phyloP scores from a whole-genome alignment of 2,888 invertebrate genomes.

The Achlya flavicornis region DNA sequence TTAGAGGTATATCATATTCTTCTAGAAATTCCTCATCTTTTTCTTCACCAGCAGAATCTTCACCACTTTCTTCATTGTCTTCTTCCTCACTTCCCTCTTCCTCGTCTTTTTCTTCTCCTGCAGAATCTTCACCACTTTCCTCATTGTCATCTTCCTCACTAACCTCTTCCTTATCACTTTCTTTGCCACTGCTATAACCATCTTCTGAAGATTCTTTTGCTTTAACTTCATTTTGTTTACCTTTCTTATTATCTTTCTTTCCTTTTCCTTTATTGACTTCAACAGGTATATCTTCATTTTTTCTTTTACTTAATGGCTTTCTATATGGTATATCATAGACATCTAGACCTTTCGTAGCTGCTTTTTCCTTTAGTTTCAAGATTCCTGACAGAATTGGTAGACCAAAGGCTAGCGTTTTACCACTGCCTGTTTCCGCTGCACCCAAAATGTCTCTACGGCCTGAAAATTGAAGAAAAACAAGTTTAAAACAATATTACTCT shows the following conservation, averaged over 20 bases:
- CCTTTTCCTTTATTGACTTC: conserved; percentile 22
- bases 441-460: conserved; percentile 95
- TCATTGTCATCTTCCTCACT: conserved; percentile 24
- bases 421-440: conserved; percentile 99
- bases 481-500: no score
- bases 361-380: conserved; percentile 85
- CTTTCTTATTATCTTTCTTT: conserved; percentile 29
- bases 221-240: conserved; percentile 37
- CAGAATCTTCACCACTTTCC: conserved; percentile 19
- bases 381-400: conserved; percentile 96
- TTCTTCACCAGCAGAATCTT: conserved; percentile 29
- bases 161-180: conserved; percentile 30
- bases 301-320: conserved; percentile 58
- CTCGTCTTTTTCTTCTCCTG: conserved; percentile 44
- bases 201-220: conserved; percentile 69
- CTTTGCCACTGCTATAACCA: conserved; percentile 67
- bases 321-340: conserved; percentile 72
- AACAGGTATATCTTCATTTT: conserved; percentile 19
- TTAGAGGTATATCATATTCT: conserved; percentile 68
- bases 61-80: conserved; percentile 17
- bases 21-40: conserved; percentile 59
- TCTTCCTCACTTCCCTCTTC: conserved; percentile 27
- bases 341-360: conserved; percentile 60
- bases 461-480: conserved; percentile 40
- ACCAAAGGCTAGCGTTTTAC: conserved; percentile 98